These are phyloP conservation scores for Poecile atricapillus DNA, from an alignment of 2,113 vertebrate genomes.

Conservation along the genomic window DNA sequence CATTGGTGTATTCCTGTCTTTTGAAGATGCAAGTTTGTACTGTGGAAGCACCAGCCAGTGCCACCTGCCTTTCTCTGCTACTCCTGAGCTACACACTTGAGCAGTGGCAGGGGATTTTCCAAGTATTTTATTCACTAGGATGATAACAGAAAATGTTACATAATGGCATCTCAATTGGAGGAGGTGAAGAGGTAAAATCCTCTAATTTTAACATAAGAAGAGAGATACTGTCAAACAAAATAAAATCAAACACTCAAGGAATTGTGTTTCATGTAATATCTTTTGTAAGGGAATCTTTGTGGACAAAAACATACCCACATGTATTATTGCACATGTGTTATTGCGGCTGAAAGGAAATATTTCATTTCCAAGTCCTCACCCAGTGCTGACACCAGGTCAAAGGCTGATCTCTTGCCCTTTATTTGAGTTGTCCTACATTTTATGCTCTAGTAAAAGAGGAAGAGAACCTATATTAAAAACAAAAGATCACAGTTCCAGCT, in stretches of 20 bases:
- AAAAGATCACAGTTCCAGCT: neutral
- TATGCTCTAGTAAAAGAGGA: neutral
- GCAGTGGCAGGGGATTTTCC: neutral
- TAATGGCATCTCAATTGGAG: neutral
- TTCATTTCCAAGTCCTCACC: neutral
- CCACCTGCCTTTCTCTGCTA: neutral
- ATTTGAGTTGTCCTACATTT: neutral
- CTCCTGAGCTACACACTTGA: neutral
- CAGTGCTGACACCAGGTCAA: neutral
- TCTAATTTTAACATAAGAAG: neutral
- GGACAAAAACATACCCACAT: neutral
- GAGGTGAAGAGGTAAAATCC: neutral
- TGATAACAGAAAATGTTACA: neutral
- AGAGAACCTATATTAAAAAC: neutral
- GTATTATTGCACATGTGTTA: neutral
- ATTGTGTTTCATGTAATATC: neutral
- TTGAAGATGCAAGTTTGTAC: neutral
- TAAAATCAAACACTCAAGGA: neutral
- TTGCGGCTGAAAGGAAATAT: neutral
- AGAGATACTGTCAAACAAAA: neutral
- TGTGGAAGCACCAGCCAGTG: neutral
- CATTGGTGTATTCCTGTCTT: neutral
- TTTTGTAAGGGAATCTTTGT: neutral
- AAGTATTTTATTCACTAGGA: neutral
- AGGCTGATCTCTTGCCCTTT: neutral